These are phyloP conservation scores for Scolopax bukidnonensis DNA, from an alignment of 2,797 vertebrate species.

Conservation along the genomic window DNA sequence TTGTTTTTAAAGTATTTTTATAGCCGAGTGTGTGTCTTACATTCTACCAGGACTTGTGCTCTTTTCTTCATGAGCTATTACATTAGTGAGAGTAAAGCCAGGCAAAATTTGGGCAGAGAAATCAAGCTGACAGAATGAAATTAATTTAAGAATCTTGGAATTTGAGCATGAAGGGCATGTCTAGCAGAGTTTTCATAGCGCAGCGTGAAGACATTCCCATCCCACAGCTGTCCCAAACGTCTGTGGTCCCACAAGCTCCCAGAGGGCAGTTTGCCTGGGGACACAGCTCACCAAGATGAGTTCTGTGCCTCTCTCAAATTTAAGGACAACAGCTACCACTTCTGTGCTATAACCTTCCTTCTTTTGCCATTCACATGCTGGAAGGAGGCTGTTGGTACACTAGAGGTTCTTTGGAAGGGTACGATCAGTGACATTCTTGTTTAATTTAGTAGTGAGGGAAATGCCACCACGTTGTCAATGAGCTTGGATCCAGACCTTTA, in stretches of 20 bases:
- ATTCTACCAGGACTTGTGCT: not conserved
- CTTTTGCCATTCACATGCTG: not conserved
- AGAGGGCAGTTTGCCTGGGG: not conserved
- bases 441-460: not conserved
- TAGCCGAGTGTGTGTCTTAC: not conserved
- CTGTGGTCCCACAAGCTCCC: not conserved
- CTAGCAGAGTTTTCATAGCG: not conserved
- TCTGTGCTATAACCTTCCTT: not conserved
- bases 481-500: not conserved
- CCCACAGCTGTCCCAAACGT: not conserved
- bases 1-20: not conserved
- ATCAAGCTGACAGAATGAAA: not conserved
- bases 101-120: not conserved
- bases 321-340: not conserved
- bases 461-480: not conserved
- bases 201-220: not conserved
- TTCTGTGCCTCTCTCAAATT: not conserved
- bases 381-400: not conserved
- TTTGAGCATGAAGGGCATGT: not conserved
- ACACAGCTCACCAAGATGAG: not conserved
- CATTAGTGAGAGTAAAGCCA: not conserved
- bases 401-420: not conserved
- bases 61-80: not conserved
- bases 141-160: not conserved
- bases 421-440: not conserved